Conservation (phyloP, 1,140 invertebrate genomes). For the Drosophila miranda region DNA sequence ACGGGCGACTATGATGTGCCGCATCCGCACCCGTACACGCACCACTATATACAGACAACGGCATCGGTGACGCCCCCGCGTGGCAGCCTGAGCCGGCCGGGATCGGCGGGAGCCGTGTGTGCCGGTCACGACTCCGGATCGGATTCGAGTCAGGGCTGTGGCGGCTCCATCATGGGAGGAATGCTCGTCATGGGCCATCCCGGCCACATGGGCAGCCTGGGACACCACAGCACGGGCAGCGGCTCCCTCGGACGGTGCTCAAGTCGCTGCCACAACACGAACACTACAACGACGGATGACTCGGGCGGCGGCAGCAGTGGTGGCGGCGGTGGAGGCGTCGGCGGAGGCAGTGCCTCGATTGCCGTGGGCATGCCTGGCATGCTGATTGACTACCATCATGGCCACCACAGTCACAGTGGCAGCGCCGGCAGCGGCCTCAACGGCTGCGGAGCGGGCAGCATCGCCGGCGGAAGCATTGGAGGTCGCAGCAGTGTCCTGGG, state of each 20-base stretch:
- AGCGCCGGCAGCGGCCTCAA: constrained; percentile 72
- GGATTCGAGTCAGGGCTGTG: constrained; percentile 82
- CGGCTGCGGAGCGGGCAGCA: constrained; percentile 64
- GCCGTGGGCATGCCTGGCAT: constrained; percentile 59
- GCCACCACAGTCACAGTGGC: constrained; percentile 67
- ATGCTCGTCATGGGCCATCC: constrained; percentile 73
- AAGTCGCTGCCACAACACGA: constrained; percentile 74
- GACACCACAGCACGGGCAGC: constrained; percentile 72
- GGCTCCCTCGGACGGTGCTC: constrained; percentile 78
- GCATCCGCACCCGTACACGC: constrained; percentile 82
- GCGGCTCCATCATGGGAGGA: constrained; percentile 77
- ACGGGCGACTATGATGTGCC: constrained; percentile 84
- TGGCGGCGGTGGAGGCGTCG: constrained; percentile 63
- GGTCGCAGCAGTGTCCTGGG: constrained; percentile 73
- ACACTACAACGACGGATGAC: constrained; percentile 75
- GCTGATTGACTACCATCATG: constrained; percentile 70
- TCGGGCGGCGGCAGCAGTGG: constrained; percentile 77
- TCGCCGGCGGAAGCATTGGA: constrained; percentile 73
- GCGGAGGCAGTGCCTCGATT: constrained; percentile 62
- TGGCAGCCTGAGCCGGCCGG: constrained; percentile 74
- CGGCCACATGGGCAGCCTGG: constrained; percentile 70
- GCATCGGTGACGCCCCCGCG: constrained; percentile 82
- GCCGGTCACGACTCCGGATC: constrained; percentile 80
- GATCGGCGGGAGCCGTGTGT: constrained; percentile 77
- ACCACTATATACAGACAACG: constrained; percentile 83